Evolutionary conservation across 2,888 invertebrate species (phyloP), one percentile per base, ranked within the genome.

Genomic region (Trissolcus japonicus): DNA sequence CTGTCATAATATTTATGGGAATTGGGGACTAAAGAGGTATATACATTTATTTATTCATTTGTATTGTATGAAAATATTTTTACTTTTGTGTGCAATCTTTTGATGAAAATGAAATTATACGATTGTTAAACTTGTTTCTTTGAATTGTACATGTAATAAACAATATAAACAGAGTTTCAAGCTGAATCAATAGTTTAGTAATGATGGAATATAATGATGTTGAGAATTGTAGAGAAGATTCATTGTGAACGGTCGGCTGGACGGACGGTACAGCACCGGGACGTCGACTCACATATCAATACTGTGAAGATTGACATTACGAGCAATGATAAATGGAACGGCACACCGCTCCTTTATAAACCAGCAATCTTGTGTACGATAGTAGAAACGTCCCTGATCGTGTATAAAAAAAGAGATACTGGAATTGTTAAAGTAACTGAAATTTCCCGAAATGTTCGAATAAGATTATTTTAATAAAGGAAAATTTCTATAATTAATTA

Each of bases 221-320:
- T 57, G 63, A 51, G 71, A 72, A 72, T 68, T 77, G 62, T 71
- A 73, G 68, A 63, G 72, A 77, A 77, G 72, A 77, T 77, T 77
- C 77, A 77, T 77, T 63, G 77, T 77, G 55, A 77, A 62, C 53
- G 80, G 71, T 74, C 77, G 79, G 72, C 69, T 69, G 80, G 71
- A 73, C 78, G 79, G 72, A 69, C 72, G 73, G 77, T 72, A 80
- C 79, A 82, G 81, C 84, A 81, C 84, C 83, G 81, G 80, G 82
- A 79, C 83, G 85, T 85, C 83, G 83, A 83, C 82, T 83, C 83
- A 83, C 85, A 84, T 87, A 88, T 87, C 87, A 85, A 87, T 87
- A 86, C 84, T 83, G 82, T 81, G 80, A 82, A 86, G 87, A 88
- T 88, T 86, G 88, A 87, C 88, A 87, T 86, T 81, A 81, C 80